Evolutionary conservation across 1,140 invertebrate genomes (phyloP).

Genomic region (Drosophila kurseongensis): DNA sequence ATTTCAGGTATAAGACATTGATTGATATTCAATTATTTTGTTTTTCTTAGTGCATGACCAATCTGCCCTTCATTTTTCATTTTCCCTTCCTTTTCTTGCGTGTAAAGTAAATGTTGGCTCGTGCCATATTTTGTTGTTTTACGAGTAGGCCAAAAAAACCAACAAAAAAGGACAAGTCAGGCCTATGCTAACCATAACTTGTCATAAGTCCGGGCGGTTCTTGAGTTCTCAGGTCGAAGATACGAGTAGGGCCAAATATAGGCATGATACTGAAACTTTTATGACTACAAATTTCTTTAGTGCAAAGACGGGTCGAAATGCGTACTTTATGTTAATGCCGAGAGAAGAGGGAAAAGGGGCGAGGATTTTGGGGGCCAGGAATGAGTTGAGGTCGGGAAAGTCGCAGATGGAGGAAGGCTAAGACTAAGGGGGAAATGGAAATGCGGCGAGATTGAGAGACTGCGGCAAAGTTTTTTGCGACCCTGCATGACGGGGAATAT

Average conservation of each 20-base stretch:
- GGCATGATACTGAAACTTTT: slow-evolving; percentile 73
- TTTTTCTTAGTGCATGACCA: slow-evolving; percentile 31
- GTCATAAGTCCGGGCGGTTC: slow-evolving; percentile 47
- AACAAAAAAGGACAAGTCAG: slow-evolving; percentile 27
- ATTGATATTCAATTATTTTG: not conserved
- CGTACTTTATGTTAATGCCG: slow-evolving; percentile 64
- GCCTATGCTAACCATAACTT: slow-evolving; percentile 59
- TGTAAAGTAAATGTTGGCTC: slow-evolving; percentile 54
- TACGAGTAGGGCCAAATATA: slow-evolving; percentile 37
- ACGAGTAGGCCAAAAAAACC: slow-evolving; percentile 35
- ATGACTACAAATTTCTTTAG: slow-evolving; percentile 70
- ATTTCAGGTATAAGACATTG: not conserved
- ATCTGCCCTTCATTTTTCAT: slow-evolving; percentile 29
- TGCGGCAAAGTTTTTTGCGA: slow-evolving; percentile 46
- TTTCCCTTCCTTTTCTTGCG: slow-evolving; percentile 32
- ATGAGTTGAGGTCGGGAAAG: slow-evolving; percentile 21
- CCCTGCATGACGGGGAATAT: slow-evolving; percentile 2
- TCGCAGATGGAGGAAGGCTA: slow-evolving; percentile 31
- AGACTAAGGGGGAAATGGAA: slow-evolving; percentile 23
- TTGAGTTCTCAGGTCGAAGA: slow-evolving; percentile 30
- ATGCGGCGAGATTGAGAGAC: slow-evolving; percentile 50
- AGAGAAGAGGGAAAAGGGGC: slow-evolving; percentile 1
- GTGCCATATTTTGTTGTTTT: slow-evolving; percentile 62
- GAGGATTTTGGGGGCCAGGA: slow-evolving; percentile 1
- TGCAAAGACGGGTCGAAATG: slow-evolving; percentile 52